Conservation (phyloP, 2,888 invertebrate genomes). For the Phortica okadai region DNA sequence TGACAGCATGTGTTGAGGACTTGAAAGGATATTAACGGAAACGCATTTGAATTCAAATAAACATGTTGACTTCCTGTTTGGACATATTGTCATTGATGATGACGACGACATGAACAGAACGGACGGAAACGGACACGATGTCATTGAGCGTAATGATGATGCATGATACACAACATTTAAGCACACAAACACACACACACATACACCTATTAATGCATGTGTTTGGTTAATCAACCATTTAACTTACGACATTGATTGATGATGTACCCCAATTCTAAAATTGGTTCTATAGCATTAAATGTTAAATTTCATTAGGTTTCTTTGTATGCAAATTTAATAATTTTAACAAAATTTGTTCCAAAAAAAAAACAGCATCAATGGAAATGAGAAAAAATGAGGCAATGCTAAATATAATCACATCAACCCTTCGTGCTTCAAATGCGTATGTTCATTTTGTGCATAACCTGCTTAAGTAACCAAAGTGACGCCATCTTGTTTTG, state of each 20-base stretch:
- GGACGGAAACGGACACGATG: background rate
- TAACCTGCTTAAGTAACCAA: background rate
- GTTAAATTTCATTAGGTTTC: too few species aligned
- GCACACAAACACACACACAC: too few species aligned
- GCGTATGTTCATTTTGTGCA: background rate
- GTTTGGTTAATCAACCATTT: background rate
- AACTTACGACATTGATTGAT: background rate
- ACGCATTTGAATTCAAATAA: background rate
- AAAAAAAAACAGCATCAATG: background rate
- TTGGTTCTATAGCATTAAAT: too few species aligned
- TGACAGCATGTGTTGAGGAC: background rate
- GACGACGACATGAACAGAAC: background rate
- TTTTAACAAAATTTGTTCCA: background rate
- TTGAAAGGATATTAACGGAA: background rate
- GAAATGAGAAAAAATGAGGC: background rate
- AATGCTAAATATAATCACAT: background rate
- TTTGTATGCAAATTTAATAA: background rate
- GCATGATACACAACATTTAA: background rate
- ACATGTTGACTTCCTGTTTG: background rate
- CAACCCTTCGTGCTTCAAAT: background rate
- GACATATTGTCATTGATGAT: background rate
- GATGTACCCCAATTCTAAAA: background rate
- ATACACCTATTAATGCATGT: background rate
- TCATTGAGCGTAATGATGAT: background rate
- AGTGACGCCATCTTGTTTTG: slow-evolving; percentile 19